Conservation (phyloP, 2,888 invertebrate genomes). For the Pediacus dermestoides region DNA sequence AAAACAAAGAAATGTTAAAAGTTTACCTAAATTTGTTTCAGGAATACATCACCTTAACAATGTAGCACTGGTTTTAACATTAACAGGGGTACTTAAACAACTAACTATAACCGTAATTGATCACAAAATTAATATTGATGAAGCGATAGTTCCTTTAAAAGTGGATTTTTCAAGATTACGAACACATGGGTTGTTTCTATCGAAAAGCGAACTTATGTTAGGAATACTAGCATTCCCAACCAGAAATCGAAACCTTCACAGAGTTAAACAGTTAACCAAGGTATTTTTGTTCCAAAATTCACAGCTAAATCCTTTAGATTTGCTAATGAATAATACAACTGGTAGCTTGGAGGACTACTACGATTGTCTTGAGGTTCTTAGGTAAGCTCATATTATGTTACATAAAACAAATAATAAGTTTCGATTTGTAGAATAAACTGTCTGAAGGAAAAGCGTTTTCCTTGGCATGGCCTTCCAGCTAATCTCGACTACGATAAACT, state of each 20-base stretch:
- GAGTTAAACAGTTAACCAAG: conserved; percentile 29
- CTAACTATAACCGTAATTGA: conserved; percentile 32
- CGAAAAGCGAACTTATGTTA: conserved; percentile 37
- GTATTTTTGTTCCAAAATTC: conserved; percentile 37
- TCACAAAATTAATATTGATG: conserved; percentile 34
- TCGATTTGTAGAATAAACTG: conserved; percentile 31
- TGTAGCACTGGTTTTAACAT: conserved; percentile 34
- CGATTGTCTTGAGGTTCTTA: conserved; percentile 45
- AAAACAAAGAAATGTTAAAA: conserved; percentile 6
- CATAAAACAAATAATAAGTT: conserved; percentile 8
- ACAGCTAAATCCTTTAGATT: conserved; percentile 34
- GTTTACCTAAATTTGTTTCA: conserved; percentile 19
- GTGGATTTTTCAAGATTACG: conserved; percentile 36
- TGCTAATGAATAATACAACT: conserved; percentile 36
- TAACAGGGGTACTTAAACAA: conserved; percentile 39
- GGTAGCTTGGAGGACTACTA: conserved; percentile 37
- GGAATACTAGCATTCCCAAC: conserved; percentile 36
- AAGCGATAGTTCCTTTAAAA: conserved; percentile 35
- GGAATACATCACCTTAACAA: conserved; percentile 22
- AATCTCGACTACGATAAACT: conserved; percentile 38
- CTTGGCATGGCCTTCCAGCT: conserved; percentile 36
- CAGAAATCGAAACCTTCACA: conserved; percentile 30
- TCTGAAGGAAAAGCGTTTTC: conserved; percentile 39
- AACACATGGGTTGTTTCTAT: conserved; percentile 38
- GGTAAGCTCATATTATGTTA: conserved; percentile 28